Conservation (phyloP, 2,113 vertebrate genomes). For the Ophiodon elongatus region DNA sequence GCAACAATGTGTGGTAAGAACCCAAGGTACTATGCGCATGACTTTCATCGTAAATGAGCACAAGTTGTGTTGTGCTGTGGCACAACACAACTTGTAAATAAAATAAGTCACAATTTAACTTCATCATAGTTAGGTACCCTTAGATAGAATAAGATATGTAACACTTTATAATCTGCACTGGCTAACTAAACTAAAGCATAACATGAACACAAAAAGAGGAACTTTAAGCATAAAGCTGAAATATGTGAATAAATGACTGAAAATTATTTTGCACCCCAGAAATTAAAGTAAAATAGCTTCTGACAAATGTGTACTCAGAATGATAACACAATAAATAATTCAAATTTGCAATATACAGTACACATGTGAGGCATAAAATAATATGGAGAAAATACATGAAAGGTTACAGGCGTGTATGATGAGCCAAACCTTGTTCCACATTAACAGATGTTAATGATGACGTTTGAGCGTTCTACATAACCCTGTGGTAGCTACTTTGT, state of each 20-base stretch:
- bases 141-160: not conserved
- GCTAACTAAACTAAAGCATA: not conserved
- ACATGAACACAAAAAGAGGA: not conserved
- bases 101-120: not conserved
- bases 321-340: not conserved
- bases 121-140: not conserved
- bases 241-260: not conserved
- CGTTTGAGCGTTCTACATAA: not conserved
- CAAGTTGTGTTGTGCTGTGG: not conserved
- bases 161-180: not conserved
- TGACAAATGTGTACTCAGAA: not conserved
- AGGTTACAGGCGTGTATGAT: not conserved
- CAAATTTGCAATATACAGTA: not conserved
- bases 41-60: not conserved
- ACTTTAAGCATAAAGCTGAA: not conserved
- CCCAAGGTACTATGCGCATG: not conserved
- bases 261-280: not conserved
- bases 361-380: conserved; percentile 11
- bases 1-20: not conserved
- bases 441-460: not conserved
- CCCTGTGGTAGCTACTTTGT: not conserved
- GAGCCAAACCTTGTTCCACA: not conserved
- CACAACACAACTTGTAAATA: too few relatives aligned
- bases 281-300: too few relatives aligned
- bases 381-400: not conserved